Base-by-base conservation (phyloP, 2,113 vertebrate genomes). In the Anguilla rostrata region DNA sequence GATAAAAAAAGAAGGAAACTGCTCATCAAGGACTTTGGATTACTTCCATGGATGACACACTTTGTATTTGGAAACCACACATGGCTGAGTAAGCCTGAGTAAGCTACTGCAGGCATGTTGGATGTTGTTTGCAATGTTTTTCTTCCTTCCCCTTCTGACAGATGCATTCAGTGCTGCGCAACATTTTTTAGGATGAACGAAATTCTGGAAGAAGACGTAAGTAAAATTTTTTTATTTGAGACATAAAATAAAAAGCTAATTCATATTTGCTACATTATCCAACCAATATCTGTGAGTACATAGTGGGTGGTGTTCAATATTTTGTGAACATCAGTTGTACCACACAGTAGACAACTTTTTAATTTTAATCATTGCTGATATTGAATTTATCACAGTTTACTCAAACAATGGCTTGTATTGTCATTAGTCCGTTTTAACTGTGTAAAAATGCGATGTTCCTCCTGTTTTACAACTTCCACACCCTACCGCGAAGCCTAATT, bases 141-240 rank as follows among this genome's bases (percentile, higher is more conserved):
- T 89, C 43, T 71, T 29, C 29, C 85, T 39, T 53, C 16, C 78
- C 56, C 79, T 79, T 82, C 87, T n/a, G 82, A n/a, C 84, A 93
- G 91, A 91, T 92, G 91, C 83, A 40, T 60, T 79, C 16, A 84
- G 85, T 89, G 88, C 91, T 90, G 89, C 91, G 88, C 85, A 49
- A 85, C 60, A 43, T 78, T 83, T 86, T 90, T 56, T 94, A 99
- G 95, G 94, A 98, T 98, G 98, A 97, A 93, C 93, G 95, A 94
- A 88, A 96, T 89, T 92, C 95, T 92, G 56, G 97, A 96, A 89
- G 93, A 95, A 88, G 98, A 98, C 92, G 98, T 99, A 92, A 98
- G 97, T 92, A 53, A 26, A 56, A 34, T 20, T 78, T 20, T 41
- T 11, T 49, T 75, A 12, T 49, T 82, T 71, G 7, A 43, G 15